Percentiles rank a stretch among this genome's conserved stretches.
These are phyloP conservation scores for Alosa sapidissima DNA, from an alignment of 2,797 vertebrate species.

Conservation along the genomic window DNA sequence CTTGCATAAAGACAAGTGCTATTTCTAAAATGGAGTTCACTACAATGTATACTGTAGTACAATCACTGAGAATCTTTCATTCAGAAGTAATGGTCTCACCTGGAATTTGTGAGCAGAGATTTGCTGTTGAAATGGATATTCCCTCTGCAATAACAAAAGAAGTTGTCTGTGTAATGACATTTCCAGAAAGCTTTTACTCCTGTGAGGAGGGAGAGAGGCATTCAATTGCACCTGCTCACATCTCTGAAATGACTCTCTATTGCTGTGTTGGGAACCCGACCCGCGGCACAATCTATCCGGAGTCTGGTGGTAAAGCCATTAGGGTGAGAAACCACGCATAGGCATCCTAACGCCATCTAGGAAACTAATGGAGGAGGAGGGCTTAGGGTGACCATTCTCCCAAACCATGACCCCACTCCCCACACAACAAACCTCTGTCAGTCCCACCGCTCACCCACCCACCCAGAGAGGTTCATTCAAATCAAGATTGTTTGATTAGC, in stretches of 20 bases:
- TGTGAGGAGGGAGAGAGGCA: constrained; percentile 2
- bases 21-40: neutral
- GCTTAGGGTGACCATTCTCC: constrained; percentile 43
- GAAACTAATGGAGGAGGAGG: constrained; percentile 49
- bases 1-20: neutral
- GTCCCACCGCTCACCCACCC: constrained; percentile 30
- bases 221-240: constrained; percentile 26
- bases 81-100: neutral
- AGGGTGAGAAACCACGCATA: constrained; percentile 30
- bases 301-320: constrained; percentile 50
- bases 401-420: constrained; percentile 26
- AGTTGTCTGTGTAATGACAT: constrained; percentile 14
- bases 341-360: constrained; percentile 26
- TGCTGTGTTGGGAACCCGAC: constrained; percentile 46
- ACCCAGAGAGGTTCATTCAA: constrained; percentile 28
- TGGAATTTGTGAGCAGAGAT: neutral
- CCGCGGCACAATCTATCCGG: constrained; percentile 34
- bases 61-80: neutral
- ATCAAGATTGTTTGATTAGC: constrained; percentile 48
- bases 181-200: constrained; percentile 6
- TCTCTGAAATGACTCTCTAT: constrained; percentile 29
- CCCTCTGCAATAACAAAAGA: neutral
- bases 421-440: constrained; percentile 8
- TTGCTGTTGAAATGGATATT: constrained; percentile 20
- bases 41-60: neutral